Base-by-base conservation (phyloP, 2,113 vertebrate genomes). In the Parus major region DNA sequence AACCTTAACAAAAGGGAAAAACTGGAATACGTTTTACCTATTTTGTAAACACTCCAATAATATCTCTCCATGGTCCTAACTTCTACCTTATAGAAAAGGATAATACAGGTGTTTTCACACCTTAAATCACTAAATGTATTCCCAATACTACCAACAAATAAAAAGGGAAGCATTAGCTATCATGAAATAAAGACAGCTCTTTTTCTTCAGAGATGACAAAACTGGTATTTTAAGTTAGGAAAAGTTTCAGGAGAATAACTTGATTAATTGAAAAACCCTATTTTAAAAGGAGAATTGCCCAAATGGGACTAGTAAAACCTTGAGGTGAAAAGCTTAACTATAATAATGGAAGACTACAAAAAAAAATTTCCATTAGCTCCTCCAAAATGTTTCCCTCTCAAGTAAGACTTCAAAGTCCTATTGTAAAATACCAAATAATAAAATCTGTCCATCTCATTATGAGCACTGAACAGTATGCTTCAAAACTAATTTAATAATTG, bases 321-420 rank as follows among this genome's bases (percentile, higher is more conserved):
- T 61, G 42, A 83, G 91, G 24, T 52, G 27, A 86, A 86, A 95
- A 76, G 47, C 7, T 33, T 83, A 63, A 96, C 42, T 75, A 63
- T 52, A 82, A 82, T 47, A 50, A 39, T 52, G 23, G n/a, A 79
- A 83, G 73, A 69, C 68, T 46, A 64, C 8, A 61, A 72, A 59
- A 79, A 39, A 27, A 46, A 61, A 49, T 3, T 5, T n/a, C 7
- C 59, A 29, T 79, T 86, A 90, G 56, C 76, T 88, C 21, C 33
- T 83, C 28, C 24, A 81, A 73, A 93, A 96, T 84, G 21, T 49
- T 47, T 56, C 33, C 22, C 71, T 92, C 80, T 90, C 64, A 94
- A 93, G 63, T 78, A 91, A 90, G 11, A 17, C 70, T 94, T 96
- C 92, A 86, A 97, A 95, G 70, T 70, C 29, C 13, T 81, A 29